These are phyloP conservation scores for Sepiola atlantica DNA, from an alignment of 2,888 invertebrate genomes.

Conservation along the genomic window DNA sequence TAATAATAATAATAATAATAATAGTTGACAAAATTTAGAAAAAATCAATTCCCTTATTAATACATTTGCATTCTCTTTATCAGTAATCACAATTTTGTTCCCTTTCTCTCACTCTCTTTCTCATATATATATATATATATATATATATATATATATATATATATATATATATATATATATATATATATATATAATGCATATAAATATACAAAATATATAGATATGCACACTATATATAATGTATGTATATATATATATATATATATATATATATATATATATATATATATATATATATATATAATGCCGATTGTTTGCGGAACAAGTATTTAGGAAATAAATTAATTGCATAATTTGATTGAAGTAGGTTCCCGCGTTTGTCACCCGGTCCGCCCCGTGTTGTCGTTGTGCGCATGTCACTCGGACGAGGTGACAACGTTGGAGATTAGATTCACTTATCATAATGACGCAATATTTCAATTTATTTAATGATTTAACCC, in stretches of 20 bases:
- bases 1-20: too few relatives aligned
- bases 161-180: conserved; percentile 2
- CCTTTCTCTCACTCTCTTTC: too few relatives aligned
- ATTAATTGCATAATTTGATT: background rate
- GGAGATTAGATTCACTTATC: background rate
- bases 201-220: background rate
- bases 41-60: too few relatives aligned
- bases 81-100: too few relatives aligned
- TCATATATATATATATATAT: too few relatives aligned
- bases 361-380: background rate
- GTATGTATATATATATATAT: background rate
- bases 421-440: background rate
- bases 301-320: background rate
- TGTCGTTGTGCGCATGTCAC: background rate
- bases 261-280: background rate
- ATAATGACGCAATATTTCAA: background rate
- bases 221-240: too few relatives aligned
- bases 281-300: background rate
- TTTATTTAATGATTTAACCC: background rate
- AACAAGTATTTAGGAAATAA: background rate
- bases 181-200: background rate
- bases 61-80: too few relatives aligned
- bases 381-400: background rate
- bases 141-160: background rate
- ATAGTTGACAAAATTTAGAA: too few relatives aligned